Conservation (phyloP, 2,113 vertebrate species). For the Ellobius talpinus region DNA sequence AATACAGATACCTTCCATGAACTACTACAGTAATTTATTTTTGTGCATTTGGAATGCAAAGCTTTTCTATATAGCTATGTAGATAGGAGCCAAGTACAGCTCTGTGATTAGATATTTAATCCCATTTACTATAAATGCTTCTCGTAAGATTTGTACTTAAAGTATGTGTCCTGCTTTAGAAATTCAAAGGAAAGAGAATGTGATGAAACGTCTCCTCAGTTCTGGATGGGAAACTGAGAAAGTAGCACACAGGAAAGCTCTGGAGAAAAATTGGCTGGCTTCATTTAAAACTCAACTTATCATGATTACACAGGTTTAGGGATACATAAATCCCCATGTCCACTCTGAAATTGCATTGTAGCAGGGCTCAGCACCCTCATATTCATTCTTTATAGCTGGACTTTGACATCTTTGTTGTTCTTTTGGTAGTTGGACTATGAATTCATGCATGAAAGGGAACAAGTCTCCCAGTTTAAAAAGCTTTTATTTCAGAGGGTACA, state of each 20-base stretch:
- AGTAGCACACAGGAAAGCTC: background rate
- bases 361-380: background rate
- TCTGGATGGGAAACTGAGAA: slow-evolving; percentile 41
- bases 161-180: slow-evolving; percentile 69
- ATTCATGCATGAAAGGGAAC: slow-evolving; percentile 39
- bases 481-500: slow-evolving; percentile 56
- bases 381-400: background rate
- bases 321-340: background rate
- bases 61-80: slow-evolving; percentile 49
- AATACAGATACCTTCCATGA: slow-evolving; percentile 11
- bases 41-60: slow-evolving; percentile 47
- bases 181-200: slow-evolving; percentile 41
- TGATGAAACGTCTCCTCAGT: slow-evolving; percentile 57
- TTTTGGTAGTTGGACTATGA: slow-evolving; percentile 55
- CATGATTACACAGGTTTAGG: background rate
- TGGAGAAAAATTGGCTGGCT: background rate
- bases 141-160: slow-evolving; percentile 74
- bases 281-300: background rate
- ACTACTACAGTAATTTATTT: slow-evolving; percentile 63
- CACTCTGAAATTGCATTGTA: slow-evolving; percentile 41
- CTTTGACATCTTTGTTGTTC: slow-evolving; percentile 17
- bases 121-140: slow-evolving; percentile 79
- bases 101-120: slow-evolving; percentile 80
- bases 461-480: slow-evolving; percentile 25
- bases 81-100: slow-evolving; percentile 65